Evolutionary conservation across 2,797 vertebrate genomes (phyloP).

Genomic region (Molossus molossus): DNA sequence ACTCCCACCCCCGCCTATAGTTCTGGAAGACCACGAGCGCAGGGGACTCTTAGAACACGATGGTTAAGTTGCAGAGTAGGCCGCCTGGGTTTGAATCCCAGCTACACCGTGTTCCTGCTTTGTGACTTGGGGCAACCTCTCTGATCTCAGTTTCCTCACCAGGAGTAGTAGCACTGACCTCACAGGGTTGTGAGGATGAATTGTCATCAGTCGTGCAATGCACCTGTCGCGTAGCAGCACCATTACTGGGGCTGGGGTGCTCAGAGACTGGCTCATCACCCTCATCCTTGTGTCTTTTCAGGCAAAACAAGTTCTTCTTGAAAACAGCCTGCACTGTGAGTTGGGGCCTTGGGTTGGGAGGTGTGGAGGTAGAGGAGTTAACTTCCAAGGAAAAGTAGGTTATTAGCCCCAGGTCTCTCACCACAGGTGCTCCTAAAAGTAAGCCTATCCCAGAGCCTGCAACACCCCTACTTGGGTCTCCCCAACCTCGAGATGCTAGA

Average conservation of each 20-base stretch:
- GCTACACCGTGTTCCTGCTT: not conserved
- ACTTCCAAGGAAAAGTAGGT: not conserved
- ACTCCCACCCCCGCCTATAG: rapidly evolving
- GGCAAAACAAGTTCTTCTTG: conserved; percentile 95
- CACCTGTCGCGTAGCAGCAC: not conserved
- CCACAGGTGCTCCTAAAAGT: conserved; percentile 88
- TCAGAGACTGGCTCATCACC: not conserved
- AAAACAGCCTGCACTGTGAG: conserved; percentile 94
- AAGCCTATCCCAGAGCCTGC: conserved; percentile 89
- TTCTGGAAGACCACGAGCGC: not conserved
- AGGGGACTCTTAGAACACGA: rapidly evolving
- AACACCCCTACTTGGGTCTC: conserved; percentile 89
- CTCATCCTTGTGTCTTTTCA: conserved; percentile 82
- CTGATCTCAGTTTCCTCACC: not conserved
- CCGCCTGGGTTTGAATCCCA: not conserved
- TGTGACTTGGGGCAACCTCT: conserved; percentile 32
- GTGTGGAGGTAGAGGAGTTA: not conserved
- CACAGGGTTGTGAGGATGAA: too few species aligned
- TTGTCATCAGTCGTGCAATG: rapidly evolving
- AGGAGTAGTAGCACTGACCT: not conserved
- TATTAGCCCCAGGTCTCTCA: not conserved
- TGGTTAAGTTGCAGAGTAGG: not conserved
- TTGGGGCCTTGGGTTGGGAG: conserved; percentile 54
- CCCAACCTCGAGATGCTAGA: conserved; percentile 90
- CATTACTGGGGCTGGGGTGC: not conserved